These are phyloP conservation scores for Hydrotaea diabolus DNA, from an alignment of 2,888 invertebrate species.

Conservation along the genomic window DNA sequence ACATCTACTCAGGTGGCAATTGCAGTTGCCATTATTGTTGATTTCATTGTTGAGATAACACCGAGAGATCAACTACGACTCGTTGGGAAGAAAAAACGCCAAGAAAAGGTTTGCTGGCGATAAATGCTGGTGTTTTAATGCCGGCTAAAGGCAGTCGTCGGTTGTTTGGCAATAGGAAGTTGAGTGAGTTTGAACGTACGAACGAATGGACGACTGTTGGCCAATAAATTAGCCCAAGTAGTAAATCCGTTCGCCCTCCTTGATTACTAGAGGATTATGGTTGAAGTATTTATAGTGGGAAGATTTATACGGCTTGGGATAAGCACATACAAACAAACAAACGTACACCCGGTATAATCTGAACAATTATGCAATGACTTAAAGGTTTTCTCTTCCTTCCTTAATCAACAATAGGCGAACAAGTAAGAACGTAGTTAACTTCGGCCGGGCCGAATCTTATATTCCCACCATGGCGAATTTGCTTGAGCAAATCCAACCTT, in stretches of 20 bases:
- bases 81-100: not conserved
- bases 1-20: conserved; percentile 58
- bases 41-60: conserved; percentile 39
- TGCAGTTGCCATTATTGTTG: conserved; percentile 58
- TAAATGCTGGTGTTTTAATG: not conserved
- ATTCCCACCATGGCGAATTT: too few species aligned
- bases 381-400: not conserved
- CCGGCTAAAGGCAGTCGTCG: not conserved
- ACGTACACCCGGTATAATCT: too few species aligned
- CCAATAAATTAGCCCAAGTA: conserved; percentile 2
- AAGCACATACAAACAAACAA: too few species aligned
- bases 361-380: conserved; percentile 1
- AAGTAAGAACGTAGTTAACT: too few species aligned
- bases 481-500: too few species aligned
- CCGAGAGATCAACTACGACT: not conserved
- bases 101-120: not conserved
- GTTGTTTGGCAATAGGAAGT: conserved; percentile 10
- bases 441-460: too few species aligned
- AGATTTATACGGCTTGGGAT: conserved; percentile 6
- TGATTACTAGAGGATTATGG: conserved; percentile 12
- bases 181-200: not conserved
- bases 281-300: conserved; percentile 14
- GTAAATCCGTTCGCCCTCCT: not conserved
- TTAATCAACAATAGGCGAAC: too few species aligned
- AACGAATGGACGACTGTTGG: not conserved